Percentiles rank a stretch among this genome's conserved stretches.
Conservation (phyloP, 1,140 invertebrate species). For the Pemphigus obesinymphae region DNA sequence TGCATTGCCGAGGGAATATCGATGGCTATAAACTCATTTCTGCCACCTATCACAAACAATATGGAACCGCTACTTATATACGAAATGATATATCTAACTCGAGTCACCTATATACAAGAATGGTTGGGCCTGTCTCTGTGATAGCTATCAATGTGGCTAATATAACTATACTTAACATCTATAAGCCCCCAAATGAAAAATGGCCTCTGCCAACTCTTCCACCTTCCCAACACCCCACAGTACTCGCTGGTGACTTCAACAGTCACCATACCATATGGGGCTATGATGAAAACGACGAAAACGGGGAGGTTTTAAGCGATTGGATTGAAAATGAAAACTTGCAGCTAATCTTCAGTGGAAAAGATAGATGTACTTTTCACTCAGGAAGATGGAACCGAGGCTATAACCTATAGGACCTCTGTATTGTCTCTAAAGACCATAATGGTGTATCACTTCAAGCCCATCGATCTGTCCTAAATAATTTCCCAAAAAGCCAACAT, state of each 20-base stretch:
- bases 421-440: conserved; percentile 2
- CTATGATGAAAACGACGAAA: conserved; percentile 28
- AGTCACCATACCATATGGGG: conserved; percentile 28
- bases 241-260: conserved; percentile 12
- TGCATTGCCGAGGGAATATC: background rate
- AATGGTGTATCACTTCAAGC: background rate
- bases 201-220: background rate
- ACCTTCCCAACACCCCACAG: background rate
- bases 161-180: conserved; percentile 4
- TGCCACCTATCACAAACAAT: conserved; percentile 15
- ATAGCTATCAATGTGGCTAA: background rate
- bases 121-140: background rate
- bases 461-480: background rate
- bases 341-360: conserved; percentile 47
- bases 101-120: conserved; percentile 47
- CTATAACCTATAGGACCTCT: conserved; percentile 1
- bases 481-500: too few relatives aligned
- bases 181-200: conserved; percentile 2
- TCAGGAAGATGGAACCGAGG: conserved; percentile 35
- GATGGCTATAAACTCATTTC: background rate
- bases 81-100: conserved; percentile 40
- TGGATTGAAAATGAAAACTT: conserved; percentile 4
- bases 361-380: conserved; percentile 35
- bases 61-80: conserved; percentile 7
- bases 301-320: conserved; percentile 1